Percentiles rank a stretch among this genome's conserved stretches.
Conservation (phyloP, 2,797 vertebrate species). For the Chloroceryle amazona region DNA sequence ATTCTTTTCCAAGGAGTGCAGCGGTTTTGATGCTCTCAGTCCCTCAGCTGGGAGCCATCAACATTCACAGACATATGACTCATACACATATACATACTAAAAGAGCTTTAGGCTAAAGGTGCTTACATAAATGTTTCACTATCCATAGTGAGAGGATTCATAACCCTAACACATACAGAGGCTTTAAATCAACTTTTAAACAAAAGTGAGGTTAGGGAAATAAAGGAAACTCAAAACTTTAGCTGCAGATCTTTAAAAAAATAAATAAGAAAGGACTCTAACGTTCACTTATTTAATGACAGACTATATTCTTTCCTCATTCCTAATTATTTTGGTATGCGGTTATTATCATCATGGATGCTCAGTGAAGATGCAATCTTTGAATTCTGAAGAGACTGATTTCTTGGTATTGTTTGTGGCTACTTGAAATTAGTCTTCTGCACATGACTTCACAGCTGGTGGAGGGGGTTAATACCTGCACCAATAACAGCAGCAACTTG, state of each 20-base stretch:
- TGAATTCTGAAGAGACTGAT: background rate
- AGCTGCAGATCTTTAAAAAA: background rate
- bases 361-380: background rate
- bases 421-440: background rate
- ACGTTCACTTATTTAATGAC: background rate
- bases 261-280: background rate
- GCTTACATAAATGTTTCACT: background rate
- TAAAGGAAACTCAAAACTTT: background rate
- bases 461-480: background rate
- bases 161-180: background rate
- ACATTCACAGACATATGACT: background rate
- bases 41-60: background rate
- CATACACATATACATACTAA: accelerated
- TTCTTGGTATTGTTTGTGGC: background rate
- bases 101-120: background rate
- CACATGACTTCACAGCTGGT: background rate
- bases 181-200: background rate
- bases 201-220: background rate
- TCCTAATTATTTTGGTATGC: background rate
- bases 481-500: background rate
- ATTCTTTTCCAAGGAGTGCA: background rate
- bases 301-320: background rate
- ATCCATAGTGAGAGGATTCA: background rate
- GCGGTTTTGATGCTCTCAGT: background rate
- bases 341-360: background rate